Evolutionary conservation across 2,797 vertebrate genomes (phyloP).

Genomic region (Onychomys torridus): DNA sequence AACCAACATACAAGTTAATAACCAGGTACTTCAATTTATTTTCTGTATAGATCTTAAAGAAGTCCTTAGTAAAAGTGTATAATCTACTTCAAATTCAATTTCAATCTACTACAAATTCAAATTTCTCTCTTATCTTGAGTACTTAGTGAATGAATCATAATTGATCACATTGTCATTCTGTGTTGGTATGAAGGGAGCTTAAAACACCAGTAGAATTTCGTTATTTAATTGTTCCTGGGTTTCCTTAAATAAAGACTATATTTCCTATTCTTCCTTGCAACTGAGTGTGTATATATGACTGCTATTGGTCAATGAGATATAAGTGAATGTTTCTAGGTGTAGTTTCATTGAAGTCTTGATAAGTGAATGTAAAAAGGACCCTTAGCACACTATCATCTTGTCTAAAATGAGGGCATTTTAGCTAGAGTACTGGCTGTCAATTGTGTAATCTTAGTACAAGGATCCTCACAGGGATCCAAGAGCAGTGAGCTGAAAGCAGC

Average conservation of each 20-base stretch:
- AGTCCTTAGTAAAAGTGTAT: background rate
- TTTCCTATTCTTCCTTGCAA: slow-evolving; percentile 34
- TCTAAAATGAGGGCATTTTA: slow-evolving; percentile 19
- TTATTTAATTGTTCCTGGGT: background rate
- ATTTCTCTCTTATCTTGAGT: slow-evolving; percentile 45
- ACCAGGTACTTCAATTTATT: background rate
- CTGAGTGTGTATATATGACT: background rate
- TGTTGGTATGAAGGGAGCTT: background rate
- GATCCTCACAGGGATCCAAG: background rate
- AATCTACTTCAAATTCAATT: background rate
- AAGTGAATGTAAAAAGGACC: background rate
- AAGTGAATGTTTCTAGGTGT: slow-evolving; percentile 16
- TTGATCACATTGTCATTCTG: background rate
- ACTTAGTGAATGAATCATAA: background rate
- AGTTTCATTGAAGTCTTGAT: slow-evolving; percentile 38
- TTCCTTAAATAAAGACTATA: slow-evolving; percentile 49
- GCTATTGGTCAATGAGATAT: slow-evolving; percentile 25
- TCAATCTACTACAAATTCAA: slow-evolving; percentile 28
- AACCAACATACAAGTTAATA: slow-evolving; percentile 31
- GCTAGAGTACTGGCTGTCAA: slow-evolving; percentile 3
- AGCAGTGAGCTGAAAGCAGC: slow-evolving; percentile 2
- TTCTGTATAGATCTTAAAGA: slow-evolving; percentile 39
- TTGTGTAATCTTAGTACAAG: background rate
- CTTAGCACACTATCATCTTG: background rate
- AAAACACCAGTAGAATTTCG: slow-evolving; percentile 23